phyloP scores from a whole-genome alignment of 2,797 vertebrate species.

The Gymnopithys bicolor region DNA sequence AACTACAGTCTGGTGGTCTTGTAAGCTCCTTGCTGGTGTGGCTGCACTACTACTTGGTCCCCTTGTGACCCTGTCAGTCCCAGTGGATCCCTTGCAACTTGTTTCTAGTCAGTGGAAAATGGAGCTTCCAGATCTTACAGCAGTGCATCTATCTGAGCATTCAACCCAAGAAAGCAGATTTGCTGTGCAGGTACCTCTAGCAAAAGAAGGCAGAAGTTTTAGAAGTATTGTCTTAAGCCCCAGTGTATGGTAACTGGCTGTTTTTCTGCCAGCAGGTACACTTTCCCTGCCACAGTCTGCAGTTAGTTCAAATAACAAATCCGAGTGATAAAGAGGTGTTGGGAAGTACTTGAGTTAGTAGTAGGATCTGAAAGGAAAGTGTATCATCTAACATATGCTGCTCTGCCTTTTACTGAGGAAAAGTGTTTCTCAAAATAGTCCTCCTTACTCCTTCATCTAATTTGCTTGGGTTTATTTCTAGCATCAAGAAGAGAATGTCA shows the following conservation, averaged over 20 bases:
- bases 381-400: constrained; percentile 53
- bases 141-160: not conserved
- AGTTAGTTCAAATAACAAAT: constrained; percentile 52
- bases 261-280: constrained; percentile 1
- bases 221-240: not conserved
- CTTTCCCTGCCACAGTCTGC: constrained; percentile 33
- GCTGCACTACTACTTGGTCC: not conserved
- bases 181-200: not conserved
- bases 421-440: constrained; percentile 51
- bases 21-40: not conserved
- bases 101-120: not conserved
- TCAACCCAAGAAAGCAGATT: not conserved
- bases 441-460: constrained; percentile 43
- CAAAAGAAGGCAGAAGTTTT: not conserved
- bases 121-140: not conserved
- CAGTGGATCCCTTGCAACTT: not conserved
- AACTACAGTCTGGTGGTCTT: not conserved
- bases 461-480: constrained; percentile 68
- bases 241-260: not conserved
- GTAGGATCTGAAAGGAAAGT: constrained; percentile 13
- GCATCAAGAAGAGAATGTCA: constrained; percentile 44
- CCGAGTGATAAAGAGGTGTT: constrained; percentile 39
- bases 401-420: constrained; percentile 42
- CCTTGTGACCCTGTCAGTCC: not conserved
- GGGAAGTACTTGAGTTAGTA: constrained; percentile 43